phyloP scores from a whole-genome alignment of 2,797 vertebrate genomes.

The Crypturellus tataupa region DNA sequence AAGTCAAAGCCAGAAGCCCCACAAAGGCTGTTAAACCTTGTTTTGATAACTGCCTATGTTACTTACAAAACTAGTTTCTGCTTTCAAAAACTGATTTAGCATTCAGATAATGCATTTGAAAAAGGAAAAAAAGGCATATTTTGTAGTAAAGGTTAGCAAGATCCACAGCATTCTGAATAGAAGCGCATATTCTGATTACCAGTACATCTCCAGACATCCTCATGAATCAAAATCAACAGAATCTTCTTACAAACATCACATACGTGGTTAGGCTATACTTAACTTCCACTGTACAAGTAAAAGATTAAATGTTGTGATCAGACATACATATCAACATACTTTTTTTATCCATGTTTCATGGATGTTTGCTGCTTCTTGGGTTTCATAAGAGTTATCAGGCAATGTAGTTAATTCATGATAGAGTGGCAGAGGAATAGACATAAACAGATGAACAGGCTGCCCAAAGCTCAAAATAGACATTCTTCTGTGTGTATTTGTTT shows the following conservation, averaged over 20 bases:
- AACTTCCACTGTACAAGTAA: neutral
- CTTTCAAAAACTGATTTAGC: neutral
- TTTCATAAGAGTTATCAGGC: neutral
- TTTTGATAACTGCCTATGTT: neutral
- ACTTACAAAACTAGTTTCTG: neutral
- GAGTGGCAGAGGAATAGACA: neutral
- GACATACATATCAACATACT: neutral
- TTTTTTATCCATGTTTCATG: too few relatives aligned
- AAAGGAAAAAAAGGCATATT: neutral
- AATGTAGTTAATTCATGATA: neutral
- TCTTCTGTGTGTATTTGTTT: neutral
- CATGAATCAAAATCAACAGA: neutral
- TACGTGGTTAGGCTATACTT: neutral
- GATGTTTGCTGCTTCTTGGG: accelerated
- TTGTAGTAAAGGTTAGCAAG: neutral
- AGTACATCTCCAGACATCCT: neutral
- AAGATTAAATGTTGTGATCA: neutral
- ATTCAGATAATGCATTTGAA: neutral
- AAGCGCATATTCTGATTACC: neutral
- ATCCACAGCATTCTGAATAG: neutral
- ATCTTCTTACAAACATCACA: neutral
- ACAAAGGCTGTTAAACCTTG: neutral
- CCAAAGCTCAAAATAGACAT: neutral
- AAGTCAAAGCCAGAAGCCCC: neutral
- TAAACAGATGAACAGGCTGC: neutral